Base-by-base conservation (phyloP, 2,888 invertebrate genomes). In the Pantelozetes paolii region DNA sequence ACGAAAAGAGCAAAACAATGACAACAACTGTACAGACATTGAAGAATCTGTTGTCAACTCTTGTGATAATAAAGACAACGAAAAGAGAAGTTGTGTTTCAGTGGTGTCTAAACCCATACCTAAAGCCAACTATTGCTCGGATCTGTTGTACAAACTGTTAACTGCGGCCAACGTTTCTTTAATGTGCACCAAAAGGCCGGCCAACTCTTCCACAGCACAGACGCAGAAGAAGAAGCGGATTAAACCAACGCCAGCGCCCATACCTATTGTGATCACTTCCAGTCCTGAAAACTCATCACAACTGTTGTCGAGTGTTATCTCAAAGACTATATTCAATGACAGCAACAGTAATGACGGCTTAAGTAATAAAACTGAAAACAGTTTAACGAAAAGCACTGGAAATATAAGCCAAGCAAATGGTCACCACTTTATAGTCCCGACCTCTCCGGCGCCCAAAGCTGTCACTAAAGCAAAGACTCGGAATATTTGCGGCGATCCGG, bases 251-350 rank as follows among this genome's bases (percentile, higher is more conserved):
- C 64, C 42, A 18, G 62, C 48, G 18, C 40, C n/a, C 13, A 57
- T 42, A 18, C 26, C 8, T 23, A n/a, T n/a, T n/a, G n/a, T n/a
- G n/a, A 11, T 23, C 30, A 15, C 2, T 5, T 28, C 57, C 57
- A 28, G 26, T 30, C 13, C 36, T 36, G 54, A 59, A 15, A 28
- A 48, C 23, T 50, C 30, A 28, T 72, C 72, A 20, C 72, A 62
- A 42, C n/a, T 74, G 11, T 36, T 75, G 28, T 73, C 75, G 26
- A 71, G 20, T 57, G n/a, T 75, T 6, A 75, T 75, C 23, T 54
- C 36, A 20, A 71, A 70, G 8, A 75, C 75, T 9, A 75, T 75
- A 45, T 70, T 74, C 28, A 74, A 72, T 62, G 28, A 50, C 50
- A 67, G 20, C 48, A 71, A 40, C 26, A 59, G 59, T 30, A 72